A percentile compares a stretch with the other conserved stretches of the same genome.
These are phyloP conservation scores for Tetheella fluctuosa DNA, from an alignment of 2,888 invertebrate species.

Conservation along the genomic window DNA sequence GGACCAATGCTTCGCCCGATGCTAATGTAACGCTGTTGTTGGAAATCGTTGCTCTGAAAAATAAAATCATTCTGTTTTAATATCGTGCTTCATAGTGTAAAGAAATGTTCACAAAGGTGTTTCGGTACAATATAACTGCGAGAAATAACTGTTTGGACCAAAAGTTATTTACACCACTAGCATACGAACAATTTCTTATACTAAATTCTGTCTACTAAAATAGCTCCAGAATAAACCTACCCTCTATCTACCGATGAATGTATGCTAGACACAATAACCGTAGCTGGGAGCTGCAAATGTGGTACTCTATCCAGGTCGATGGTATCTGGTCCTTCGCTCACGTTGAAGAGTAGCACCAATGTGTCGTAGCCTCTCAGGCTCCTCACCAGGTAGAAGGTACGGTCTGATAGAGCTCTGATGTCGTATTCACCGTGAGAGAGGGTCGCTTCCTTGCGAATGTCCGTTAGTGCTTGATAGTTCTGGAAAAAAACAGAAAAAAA, in stretches of 20 bases:
- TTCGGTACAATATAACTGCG: too few species aligned
- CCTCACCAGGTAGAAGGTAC: slow-evolving; percentile 61
- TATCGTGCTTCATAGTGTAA: not conserved
- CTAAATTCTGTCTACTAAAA: too few species aligned
- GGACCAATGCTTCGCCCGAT: slow-evolving; percentile 60
- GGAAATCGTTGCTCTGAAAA: slow-evolving; percentile 44
- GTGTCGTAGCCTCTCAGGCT: slow-evolving; percentile 55
- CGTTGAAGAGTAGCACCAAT: slow-evolving; percentile 80
- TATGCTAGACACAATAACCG: slow-evolving; percentile 59
- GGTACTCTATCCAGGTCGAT: slow-evolving; percentile 63
- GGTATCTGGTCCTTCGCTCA: slow-evolving; percentile 62
- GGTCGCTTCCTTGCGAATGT: slow-evolving; percentile 72
- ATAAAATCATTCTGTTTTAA: slow-evolving; percentile 10
- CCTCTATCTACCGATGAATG: slow-evolving; percentile 54
- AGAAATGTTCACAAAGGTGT: not conserved
- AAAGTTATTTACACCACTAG: too few species aligned
- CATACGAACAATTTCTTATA: too few species aligned
- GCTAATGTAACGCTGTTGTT: slow-evolving; percentile 38
- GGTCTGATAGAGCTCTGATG: slow-evolving; percentile 64
- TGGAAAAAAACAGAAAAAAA: slow-evolving; percentile 40
- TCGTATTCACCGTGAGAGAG: slow-evolving; percentile 71
- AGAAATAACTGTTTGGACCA: too few species aligned
- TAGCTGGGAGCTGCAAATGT: slow-evolving; percentile 47
- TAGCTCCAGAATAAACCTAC: slow-evolving; percentile 42
- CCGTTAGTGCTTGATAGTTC: slow-evolving; percentile 83